A percentile compares a stretch with the other conserved stretches of the same genome.
Evolutionary conservation across 1,140 invertebrate genomes (phyloP).

Genomic region (Ceratina australensis): DNA sequence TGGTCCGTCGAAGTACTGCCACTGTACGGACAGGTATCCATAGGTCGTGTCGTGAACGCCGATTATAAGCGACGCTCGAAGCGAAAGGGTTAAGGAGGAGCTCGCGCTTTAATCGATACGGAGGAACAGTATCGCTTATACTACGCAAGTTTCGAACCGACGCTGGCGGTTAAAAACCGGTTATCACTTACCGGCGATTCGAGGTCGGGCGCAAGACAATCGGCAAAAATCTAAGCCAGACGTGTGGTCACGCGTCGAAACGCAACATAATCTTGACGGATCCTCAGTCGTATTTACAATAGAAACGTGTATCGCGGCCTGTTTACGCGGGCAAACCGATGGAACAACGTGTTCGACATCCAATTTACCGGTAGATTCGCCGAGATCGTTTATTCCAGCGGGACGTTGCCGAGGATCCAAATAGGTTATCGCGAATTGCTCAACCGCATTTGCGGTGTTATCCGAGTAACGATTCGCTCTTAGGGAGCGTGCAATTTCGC

Average conservation of each 20-base stretch:
- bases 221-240: slow-evolving; percentile 14
- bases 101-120: slow-evolving; percentile 18
- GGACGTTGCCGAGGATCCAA: slow-evolving; percentile 1
- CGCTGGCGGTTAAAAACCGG: slow-evolving; percentile 19
- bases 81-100: slow-evolving; percentile 19
- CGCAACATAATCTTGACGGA: slow-evolving; percentile 6
- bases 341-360: background rate
- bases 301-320: no score
- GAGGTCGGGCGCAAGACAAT: slow-evolving; percentile 14
- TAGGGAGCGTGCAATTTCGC: slow-evolving; percentile 33
- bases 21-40: no score
- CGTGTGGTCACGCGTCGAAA: slow-evolving; percentile 12
- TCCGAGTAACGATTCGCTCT: slow-evolving; percentile 41
- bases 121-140: background rate
- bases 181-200: slow-evolving; percentile 27
- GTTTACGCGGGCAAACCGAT: background rate
- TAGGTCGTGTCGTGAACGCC: no score
- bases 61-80: no score
- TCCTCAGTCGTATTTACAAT: no score
- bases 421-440: slow-evolving; percentile 40
- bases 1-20: no score
- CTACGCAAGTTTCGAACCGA: slow-evolving; percentile 10
- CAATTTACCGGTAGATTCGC: background rate
- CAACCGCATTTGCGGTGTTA: slow-evolving; percentile 28
- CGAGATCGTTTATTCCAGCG: background rate